These are phyloP conservation scores for Dendrolimus kikuchii DNA, from an alignment of 1,140 invertebrate species.

Conservation along the genomic window DNA sequence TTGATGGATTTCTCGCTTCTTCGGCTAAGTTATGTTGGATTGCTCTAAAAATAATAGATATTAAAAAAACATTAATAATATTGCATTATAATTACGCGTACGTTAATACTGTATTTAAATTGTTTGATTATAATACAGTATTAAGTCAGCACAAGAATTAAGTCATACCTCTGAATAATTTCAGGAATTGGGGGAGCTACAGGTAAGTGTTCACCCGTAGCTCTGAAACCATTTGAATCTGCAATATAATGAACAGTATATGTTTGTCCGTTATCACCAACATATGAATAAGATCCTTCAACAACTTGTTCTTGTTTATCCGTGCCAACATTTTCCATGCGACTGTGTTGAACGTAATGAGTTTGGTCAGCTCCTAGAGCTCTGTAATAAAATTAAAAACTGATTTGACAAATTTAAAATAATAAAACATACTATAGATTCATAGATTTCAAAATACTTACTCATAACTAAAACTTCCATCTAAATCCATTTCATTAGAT, in stretches of 20 bases:
- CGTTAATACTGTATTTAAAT: no score
- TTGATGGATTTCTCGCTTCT: constrained; percentile 54
- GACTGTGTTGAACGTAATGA: constrained; percentile 69
- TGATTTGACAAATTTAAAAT: constrained; percentile 11
- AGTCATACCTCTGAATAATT: constrained; percentile 64
- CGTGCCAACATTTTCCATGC: constrained; percentile 70
- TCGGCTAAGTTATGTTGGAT: constrained; percentile 65
- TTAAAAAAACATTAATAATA: neutral
- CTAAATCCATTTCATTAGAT: constrained; percentile 69
- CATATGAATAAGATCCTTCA: constrained; percentile 76
- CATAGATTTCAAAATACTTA: constrained; percentile 31
- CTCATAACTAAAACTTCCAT: constrained; percentile 71
- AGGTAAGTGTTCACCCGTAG: constrained; percentile 72
- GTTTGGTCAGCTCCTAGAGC: constrained; percentile 68
- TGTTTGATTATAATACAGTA: neutral
- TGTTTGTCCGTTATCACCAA: constrained; percentile 72
- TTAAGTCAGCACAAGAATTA: neutral
- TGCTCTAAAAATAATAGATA: constrained; percentile 33
- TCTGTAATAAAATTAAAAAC: constrained; percentile 33
- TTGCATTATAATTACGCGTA: neutral
- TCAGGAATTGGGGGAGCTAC: constrained; percentile 72
- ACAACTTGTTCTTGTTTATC: constrained; percentile 72
- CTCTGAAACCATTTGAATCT: constrained; percentile 73
- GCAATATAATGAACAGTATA: constrained; percentile 73
- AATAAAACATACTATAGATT: neutral